Base-by-base conservation (phyloP, 2,113 vertebrate species). In the Heterochromis multidens region DNA sequence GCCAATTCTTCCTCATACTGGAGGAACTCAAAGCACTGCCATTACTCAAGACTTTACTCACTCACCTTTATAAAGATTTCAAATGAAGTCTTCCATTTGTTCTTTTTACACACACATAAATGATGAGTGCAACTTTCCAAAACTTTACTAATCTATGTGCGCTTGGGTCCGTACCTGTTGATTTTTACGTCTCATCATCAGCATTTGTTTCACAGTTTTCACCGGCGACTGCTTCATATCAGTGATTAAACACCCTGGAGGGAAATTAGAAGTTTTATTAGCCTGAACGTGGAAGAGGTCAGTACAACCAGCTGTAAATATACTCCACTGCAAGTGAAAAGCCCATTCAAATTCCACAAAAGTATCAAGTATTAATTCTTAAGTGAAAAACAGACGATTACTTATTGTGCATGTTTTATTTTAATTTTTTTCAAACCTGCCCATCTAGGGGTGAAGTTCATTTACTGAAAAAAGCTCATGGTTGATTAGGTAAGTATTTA, bases 141-240 rank as follows among this genome's bases (percentile, higher is more conserved):
- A 27, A 56, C 46, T 54, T 52, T 8, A 29, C 70, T 31, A 25
- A 27, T 52, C 25, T 74, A 21, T 16, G 52, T 23, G 5, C 5
- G 0, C n/a, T 29, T 49, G 9, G 1, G 54, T 8, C 78, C 43
- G 40, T 54, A 84, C 85, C 83, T 77, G 79, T 25, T 81, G 9
- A 40, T 17, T 12, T 76, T 87, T 62, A 0, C 91, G 89, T 80
- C 49, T 95, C 86, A 90, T 82, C 80, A 83, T 72, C 0, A 95
- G 87, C 61, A 96, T 90, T 3, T 96, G 90, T 60, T 94, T 95
- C 2, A 96, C 94, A 0, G 94, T 94, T 60, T 81, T 94, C 79
- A 85, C 9, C 0, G 27, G 2, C 2, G 59, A 7, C 0, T 23
- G 56, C 12, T 21, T 63, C 19, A 23, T 67, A 29, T 70, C 90